Base-by-base conservation (phyloP, 1,140 invertebrate species). In the Berghia stephanieae region DNA sequence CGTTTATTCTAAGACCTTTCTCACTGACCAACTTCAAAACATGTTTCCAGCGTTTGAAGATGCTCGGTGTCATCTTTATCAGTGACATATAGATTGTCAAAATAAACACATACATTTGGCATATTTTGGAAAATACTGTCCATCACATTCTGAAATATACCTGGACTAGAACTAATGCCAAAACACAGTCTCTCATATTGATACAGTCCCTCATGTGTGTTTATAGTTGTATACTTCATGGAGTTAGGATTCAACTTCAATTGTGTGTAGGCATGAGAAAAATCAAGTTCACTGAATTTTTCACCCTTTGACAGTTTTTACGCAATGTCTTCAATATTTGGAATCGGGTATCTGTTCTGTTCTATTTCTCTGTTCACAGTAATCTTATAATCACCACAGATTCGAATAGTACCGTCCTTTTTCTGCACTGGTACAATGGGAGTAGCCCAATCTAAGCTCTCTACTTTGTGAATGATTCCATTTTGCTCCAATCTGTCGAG, bases 131-230 rank as follows among this genome's bases (percentile, higher is more conserved):
- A 38, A 2, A 75, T 16, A 4, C 43, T 57, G 18, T 75, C 55
- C 27, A 57, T n/a, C 1, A 38, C 21, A 34, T 36, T 27, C 52
- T 75, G 4, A 31, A 31, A 77, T n/a, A 82, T 75, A 3, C 44
- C 75, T 24, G 76, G 76, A 21, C 63, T 43, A 0, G 69, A 52
- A 27, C 18, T 34, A 40, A 82, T 71, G 10, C 80, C 78, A 73
- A 78, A 78, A 63, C 67, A 68, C 13, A 78, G 44, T 38, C 78
- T 27, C 21, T 63, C 70, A 70, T 75, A 80, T 8, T 80, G 77
- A 77, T 86, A 91, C n/a, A 91, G 74, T 2, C 91, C 91, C 70
- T 84, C 84, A n/a, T 86, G 88, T 6, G 88, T 89, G 66, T 84
- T 82, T 42, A 87, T 84, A 83, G 86, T 79, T 10, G 55, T 42